A percentile compares a stretch with the other conserved stretches of the same genome.
phyloP scores from a whole-genome alignment of 2,113 vertebrate species.

The Saguinus imperator region DNA sequence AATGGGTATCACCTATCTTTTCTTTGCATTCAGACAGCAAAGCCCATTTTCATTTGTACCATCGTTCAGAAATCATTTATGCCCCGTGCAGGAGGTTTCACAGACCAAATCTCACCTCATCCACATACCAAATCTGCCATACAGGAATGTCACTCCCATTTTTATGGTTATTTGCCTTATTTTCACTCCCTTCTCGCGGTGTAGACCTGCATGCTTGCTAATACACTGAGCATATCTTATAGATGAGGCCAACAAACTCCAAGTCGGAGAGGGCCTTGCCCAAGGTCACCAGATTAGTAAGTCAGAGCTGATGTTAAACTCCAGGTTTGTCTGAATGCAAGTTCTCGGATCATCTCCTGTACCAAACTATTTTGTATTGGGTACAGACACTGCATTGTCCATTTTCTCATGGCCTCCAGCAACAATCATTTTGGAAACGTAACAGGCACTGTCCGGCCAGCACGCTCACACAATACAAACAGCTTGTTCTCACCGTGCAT shows the following conservation, averaged over 20 bases:
- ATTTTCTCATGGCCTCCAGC: background rate
- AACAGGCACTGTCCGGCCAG: background rate
- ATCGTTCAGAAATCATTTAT: background rate
- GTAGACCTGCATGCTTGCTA: accelerated
- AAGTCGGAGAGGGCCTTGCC: no score
- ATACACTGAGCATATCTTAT: accelerated
- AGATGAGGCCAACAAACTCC: no score
- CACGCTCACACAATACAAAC: background rate
- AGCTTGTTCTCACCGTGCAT: background rate
- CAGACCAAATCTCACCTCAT: background rate
- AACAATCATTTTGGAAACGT: background rate
- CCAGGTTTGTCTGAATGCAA: background rate
- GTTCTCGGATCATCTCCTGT: no score
- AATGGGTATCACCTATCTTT: no score
- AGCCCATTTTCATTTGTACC: background rate
- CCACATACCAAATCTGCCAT: accelerated
- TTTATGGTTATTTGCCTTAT: background rate
- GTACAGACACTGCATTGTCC: background rate
- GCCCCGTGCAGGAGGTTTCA: background rate
- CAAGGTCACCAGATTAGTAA: background rate
- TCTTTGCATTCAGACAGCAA: background rate
- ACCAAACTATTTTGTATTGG: no score
- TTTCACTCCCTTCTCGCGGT: background rate
- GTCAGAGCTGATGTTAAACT: background rate
- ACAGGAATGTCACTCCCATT: accelerated